Base-by-base conservation (phyloP, 2,888 invertebrate genomes). In the Platerodrilus igneus region DNA sequence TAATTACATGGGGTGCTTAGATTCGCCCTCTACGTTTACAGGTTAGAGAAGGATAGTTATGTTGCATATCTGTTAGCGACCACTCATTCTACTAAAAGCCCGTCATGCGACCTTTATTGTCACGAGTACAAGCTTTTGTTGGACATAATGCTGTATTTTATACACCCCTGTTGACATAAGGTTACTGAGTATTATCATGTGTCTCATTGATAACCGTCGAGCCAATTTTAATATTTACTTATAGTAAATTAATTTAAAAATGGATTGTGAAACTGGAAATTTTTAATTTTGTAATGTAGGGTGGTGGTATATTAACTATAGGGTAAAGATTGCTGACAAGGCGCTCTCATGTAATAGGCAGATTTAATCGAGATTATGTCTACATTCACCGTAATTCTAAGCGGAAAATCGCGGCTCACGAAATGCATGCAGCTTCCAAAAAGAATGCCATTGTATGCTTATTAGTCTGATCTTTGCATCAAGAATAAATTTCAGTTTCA, bases 111-210 rank as follows among this genome's bases (percentile, higher is more conserved):
- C 55, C 56, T 57, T 56, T 57, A 56, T 59, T 51, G 56, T 56
- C 51, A 55, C 49, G 52, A 47, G 54, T 52, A 58, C 51, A 48
- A 54, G 49, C 53, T 52, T 57, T 60, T 60, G 60, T 59, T 53
- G 42, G 41, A 42, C 48, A 59, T 59, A 60, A 59, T 59, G 53
- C 51, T 52, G 52, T 55, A 52, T 57, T 57, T 58, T 55, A 57
- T 50, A 51, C 54, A 54, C 58, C 49, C 57, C 58, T 62, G 58
- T 62, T 62, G 61, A 62, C 60, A 62, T 59, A 60, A 60, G 59
- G 59, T 59, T 57, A 57, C 50, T 13, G 33, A 52, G 56, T 47
- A 57, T 58, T 58, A 58, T 56, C 40, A 47, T 35, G 38, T 35
- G 30, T 43, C 43, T 42, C n/a, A n/a, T n/a, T n/a, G n/a, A n/a